Evolutionary conservation across 2,888 invertebrate species (phyloP).

Genomic region (Dynastes grantii): DNA sequence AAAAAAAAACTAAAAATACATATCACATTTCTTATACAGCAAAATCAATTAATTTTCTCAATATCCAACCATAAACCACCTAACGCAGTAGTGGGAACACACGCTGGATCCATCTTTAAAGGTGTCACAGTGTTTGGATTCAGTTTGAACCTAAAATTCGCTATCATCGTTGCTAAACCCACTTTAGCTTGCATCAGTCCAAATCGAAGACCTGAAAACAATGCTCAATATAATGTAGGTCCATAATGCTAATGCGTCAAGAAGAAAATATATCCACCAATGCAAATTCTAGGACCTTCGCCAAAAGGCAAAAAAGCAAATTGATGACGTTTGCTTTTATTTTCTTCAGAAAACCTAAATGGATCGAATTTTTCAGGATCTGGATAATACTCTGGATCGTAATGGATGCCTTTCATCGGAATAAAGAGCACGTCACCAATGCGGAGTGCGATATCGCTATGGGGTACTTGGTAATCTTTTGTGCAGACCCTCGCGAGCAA

Average conservation of each 20-base stretch:
- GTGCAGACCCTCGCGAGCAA: conserved; percentile 60
- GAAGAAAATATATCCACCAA: conserved; percentile 67
- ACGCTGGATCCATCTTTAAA: not conserved
- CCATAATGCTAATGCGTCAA: not conserved
- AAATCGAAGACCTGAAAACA: conserved; percentile 39
- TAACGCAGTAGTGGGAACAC: not conserved
- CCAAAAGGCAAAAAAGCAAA: conserved; percentile 74
- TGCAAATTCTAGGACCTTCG: conserved; percentile 74
- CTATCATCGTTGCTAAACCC: conserved; percentile 38
- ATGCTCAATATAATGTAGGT: not conserved
- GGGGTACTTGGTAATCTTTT: conserved; percentile 71
- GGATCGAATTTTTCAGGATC: conserved; percentile 75
- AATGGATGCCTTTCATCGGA: conserved; percentile 74
- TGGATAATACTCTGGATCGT: conserved; percentile 74
- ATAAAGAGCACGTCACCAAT: conserved; percentile 73
- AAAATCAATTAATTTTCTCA: conserved; percentile 12
- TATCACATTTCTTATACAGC: conserved; percentile 63
- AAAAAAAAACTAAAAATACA: no score
- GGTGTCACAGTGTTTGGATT: conserved; percentile 20
- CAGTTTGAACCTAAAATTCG: conserved; percentile 30
- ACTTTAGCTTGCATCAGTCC: conserved; percentile 49
- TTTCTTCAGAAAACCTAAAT: conserved; percentile 73
- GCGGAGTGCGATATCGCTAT: conserved; percentile 70
- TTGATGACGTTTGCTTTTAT: conserved; percentile 68
- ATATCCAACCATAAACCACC: conserved; percentile 18